Conservation (phyloP, 2,888 invertebrate species). For the Melangyna quadrimaculata region DNA sequence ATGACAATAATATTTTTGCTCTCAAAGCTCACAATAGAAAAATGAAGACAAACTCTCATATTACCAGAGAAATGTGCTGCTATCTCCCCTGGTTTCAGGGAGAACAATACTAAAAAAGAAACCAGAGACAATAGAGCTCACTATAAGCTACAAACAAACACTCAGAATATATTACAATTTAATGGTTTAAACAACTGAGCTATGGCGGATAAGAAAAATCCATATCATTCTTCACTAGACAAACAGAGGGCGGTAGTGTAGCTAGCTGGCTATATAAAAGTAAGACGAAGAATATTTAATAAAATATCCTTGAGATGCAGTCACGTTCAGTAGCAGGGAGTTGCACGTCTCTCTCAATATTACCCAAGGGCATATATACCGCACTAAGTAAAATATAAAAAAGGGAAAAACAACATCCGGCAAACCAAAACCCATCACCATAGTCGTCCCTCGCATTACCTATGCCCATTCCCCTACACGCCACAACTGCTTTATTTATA, state of each 20-base stretch:
- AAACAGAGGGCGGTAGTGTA: constrained; percentile 16
- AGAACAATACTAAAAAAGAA: constrained; percentile 14
- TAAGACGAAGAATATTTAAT: constrained; percentile 52
- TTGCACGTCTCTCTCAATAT: constrained; percentile 9
- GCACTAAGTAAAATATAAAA: background rate
- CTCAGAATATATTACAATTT: constrained; percentile 71
- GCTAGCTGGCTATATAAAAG: constrained; percentile 13
- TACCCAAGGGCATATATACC: background rate
- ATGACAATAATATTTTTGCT: background rate
- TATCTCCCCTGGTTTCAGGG: background rate
- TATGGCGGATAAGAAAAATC: constrained; percentile 70
- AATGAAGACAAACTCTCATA: constrained; percentile 1
- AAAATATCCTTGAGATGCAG: constrained; percentile 66
- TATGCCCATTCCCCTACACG: background rate
- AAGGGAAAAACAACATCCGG: background rate
- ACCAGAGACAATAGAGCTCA: constrained; percentile 48
- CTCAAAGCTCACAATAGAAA: constrained; percentile 8
- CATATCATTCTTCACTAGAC: constrained; percentile 54
- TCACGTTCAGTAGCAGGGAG: constrained; percentile 62
- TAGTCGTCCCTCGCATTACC: background rate
- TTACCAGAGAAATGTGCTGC: background rate
- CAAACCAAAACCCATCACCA: background rate
- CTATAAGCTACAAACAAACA: constrained; percentile 71
- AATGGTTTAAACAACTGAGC: constrained; percentile 72
- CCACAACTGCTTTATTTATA: background rate